A percentile compares a stretch with the other conserved stretches of the same genome.
phyloP scores from a whole-genome alignment of 2,113 vertebrate genomes.

The Enhydra lutris region DNA sequence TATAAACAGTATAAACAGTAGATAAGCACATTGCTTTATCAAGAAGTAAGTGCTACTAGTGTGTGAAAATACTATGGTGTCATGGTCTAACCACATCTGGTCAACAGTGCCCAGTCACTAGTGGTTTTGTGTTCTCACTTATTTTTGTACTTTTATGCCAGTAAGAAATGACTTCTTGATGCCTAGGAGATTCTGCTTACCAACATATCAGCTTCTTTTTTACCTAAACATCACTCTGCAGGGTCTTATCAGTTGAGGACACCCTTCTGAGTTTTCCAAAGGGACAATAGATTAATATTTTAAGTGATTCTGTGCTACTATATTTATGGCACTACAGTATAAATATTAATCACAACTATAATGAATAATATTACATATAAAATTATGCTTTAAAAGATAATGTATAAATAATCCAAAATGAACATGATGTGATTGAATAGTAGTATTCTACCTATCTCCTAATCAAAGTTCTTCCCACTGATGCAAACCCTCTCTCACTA shows the following conservation, averaged over 20 bases:
- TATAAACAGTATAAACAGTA: neutral
- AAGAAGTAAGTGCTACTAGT: neutral
- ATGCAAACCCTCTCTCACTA: neutral
- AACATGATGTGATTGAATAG: neutral
- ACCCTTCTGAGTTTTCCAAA: neutral
- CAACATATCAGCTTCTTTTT: neutral
- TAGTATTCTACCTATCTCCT: neutral
- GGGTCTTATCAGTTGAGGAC: neutral
- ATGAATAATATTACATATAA: neutral
- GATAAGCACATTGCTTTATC: neutral
- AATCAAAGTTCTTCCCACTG: neutral
- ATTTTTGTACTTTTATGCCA: neutral
- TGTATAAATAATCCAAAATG: neutral
- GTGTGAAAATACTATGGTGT: neutral
- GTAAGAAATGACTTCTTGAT: neutral
- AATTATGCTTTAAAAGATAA: neutral
- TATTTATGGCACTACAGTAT: neutral
- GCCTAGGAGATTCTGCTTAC: neutral
- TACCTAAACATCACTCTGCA: neutral
- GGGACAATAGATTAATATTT: neutral
- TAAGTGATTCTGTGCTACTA: neutral
- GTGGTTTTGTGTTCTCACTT: neutral
- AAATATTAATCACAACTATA: neutral
- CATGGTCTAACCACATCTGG: neutral
- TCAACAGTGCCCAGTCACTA: too few relatives aligned